Evolutionary conservation across 2,797 vertebrate genomes (phyloP).

Genomic region (Propithecus perrieri): DNA sequence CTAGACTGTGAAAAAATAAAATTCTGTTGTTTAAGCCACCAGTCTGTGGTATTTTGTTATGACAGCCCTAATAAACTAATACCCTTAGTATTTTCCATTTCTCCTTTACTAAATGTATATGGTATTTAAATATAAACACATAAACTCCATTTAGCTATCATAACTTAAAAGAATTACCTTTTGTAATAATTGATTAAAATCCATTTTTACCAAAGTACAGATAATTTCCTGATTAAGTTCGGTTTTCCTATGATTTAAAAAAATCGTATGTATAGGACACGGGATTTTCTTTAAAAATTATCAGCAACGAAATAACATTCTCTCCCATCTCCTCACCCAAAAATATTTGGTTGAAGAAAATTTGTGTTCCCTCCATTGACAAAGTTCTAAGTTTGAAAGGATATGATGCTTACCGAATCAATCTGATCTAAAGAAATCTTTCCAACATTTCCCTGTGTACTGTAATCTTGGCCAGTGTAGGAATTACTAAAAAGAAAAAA

Average conservation of each 20-base stretch:
- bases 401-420: slow-evolving; percentile 90
- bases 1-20: neutral
- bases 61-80: neutral
- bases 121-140: slow-evolving; percentile 44
- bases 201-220: neutral
- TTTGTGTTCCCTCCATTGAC: neutral
- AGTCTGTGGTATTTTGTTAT: neutral
- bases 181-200: slow-evolving; percentile 34
- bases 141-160: neutral
- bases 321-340: neutral
- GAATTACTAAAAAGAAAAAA: slow-evolving; percentile 89
- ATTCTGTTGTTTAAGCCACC: neutral
- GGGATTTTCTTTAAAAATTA: slow-evolving; percentile 4
- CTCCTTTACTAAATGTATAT: slow-evolving; percentile 23
- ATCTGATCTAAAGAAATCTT: slow-evolving; percentile 98
- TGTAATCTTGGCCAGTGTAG: slow-evolving; percentile 97
- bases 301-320: neutral
- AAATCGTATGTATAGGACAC: neutral
- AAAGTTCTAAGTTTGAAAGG: neutral
- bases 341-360: slow-evolving; percentile 1
- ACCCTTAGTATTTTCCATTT: neutral
- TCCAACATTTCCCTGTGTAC: slow-evolving; percentile 91
- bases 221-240: slow-evolving; percentile 42
- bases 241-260: neutral
- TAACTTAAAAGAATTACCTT: neutral